Conservation (phyloP, 2,888 invertebrate genomes). For the Parnassius glacialis region DNA sequence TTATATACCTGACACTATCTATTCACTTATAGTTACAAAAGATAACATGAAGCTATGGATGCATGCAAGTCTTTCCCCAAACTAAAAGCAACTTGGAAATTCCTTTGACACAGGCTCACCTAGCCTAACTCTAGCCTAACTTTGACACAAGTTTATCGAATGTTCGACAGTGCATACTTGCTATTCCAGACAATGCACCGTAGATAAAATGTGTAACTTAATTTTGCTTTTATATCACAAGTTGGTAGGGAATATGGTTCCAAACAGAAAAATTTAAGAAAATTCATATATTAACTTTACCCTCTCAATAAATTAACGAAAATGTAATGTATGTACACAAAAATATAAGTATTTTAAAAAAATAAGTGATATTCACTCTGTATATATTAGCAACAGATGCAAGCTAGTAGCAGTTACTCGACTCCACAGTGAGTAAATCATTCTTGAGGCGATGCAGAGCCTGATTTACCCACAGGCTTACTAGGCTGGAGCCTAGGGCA, state of each 20-base stretch:
- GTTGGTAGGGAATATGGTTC: not conserved
- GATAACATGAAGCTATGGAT: not conserved
- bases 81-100: slow-evolving; percentile 34
- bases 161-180: slow-evolving; percentile 36
- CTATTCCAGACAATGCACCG: slow-evolving; percentile 29
- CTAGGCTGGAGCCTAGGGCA: no score
- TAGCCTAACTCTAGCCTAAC: slow-evolving; percentile 30
- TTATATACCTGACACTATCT: no score
- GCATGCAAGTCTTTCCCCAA: slow-evolving; percentile 19
- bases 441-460: no score
- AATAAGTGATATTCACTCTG: no score
- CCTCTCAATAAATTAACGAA: no score
- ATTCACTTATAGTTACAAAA: not conserved
- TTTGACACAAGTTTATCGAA: slow-evolving; percentile 41
- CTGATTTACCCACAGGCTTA: no score
- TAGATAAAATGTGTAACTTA: slow-evolving; percentile 3
- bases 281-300: no score
- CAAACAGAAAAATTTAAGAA: not conserved
- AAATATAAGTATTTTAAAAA: no score
- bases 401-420: no score
- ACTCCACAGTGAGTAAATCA: no score
- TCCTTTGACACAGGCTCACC: slow-evolving; percentile 42
- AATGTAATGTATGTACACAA: no score
- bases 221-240: slow-evolving; percentile 8
- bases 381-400: no score